Evolutionary conservation across 2,888 invertebrate genomes (phyloP), one percentile per base, ranked within the genome.

Genomic region (Trichogramma dendrolimi): DNA sequence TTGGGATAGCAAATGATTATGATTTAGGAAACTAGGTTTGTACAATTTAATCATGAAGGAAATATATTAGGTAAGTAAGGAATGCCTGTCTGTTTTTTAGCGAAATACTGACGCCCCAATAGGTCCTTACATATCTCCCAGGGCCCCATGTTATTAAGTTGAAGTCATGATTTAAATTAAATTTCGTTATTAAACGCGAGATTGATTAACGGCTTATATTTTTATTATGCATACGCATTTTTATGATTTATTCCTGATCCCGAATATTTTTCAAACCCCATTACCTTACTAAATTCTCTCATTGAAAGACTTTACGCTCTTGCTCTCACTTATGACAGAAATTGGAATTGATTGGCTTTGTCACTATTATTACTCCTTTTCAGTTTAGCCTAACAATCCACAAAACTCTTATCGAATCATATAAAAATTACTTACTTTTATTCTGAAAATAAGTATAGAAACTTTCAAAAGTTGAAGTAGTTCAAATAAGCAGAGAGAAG

Each of bases 51-150:
- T 50, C 38, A 58, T 41, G 39, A 54, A 58, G 49, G 43, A 55
- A 63, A 41, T 53, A 58, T 44, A 54, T 47, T 51, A 55, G 64
- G 59, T 64, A 38, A 44, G 40, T 41, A 60, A 74, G 75, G 77
- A 78, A 75, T 80, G 79, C 79, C 80, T 79, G 77, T 78, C 77
- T 74, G 79, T 78, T 77, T 79, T 72, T 80, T 79, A 79, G 79
- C 78, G 77, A 79, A 78, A 77, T 75, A 78, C 76, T 76, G 75
- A 79, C 76, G 77, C 75, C 76, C 77, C 75, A 75, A 74, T 75
- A 62, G 79, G 78, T 79, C 78, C 79, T 77, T 77, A 74, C 74
- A 73, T 72, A 72, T 78, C 77, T 77, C 76, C 78, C 78, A 66
- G 72, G 76, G 76, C 76, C 76, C 77, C 76, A 77, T 76, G 75